Evolutionary conservation across 2,888 invertebrate genomes (phyloP).

Genomic region (Brassicogethes aeneus): DNA sequence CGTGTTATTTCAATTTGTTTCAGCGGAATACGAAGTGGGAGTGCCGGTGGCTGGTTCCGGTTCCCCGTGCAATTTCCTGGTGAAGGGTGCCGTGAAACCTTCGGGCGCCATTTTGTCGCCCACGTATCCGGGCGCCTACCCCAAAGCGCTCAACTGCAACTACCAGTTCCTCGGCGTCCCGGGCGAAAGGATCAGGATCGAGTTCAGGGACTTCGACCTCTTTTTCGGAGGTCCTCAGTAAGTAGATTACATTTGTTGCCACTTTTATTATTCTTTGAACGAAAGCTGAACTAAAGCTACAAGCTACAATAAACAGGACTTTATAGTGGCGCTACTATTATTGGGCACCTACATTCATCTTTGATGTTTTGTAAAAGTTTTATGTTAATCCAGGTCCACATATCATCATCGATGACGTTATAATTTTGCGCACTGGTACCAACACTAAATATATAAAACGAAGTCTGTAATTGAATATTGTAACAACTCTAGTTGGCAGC

Average conservation of each 20-base stretch:
- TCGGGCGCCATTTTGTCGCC: slow-evolving; percentile 89
- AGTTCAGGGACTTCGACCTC: slow-evolving; percentile 96
- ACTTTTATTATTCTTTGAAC: background rate
- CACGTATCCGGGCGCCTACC: slow-evolving; percentile 98
- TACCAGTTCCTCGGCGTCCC: slow-evolving; percentile 87
- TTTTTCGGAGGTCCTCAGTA: slow-evolving; percentile 98
- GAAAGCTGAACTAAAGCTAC: too few relatives aligned
- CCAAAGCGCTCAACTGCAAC: slow-evolving; percentile 89
- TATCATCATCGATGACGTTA: too few relatives aligned
- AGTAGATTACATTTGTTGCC: slow-evolving; percentile 47
- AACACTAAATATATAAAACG: too few relatives aligned
- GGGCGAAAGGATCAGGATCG: slow-evolving; percentile 87
- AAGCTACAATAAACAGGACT: too few relatives aligned
- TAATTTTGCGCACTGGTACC: too few relatives aligned
- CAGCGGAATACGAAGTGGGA: slow-evolving; percentile 90
- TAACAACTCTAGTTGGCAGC: too few relatives aligned
- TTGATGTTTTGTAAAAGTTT: too few relatives aligned
- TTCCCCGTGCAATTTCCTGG: slow-evolving; percentile 80
- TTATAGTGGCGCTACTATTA: too few relatives aligned
- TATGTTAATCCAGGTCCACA: too few relatives aligned
- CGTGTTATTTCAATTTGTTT: too few relatives aligned
- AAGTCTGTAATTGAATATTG: too few relatives aligned
- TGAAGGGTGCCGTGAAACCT: slow-evolving; percentile 61
- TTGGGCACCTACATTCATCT: too few relatives aligned
- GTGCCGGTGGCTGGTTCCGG: slow-evolving; percentile 62